Base-by-base conservation (phyloP, 2,888 invertebrate species). In the Leptarthrus brevirostris region DNA sequence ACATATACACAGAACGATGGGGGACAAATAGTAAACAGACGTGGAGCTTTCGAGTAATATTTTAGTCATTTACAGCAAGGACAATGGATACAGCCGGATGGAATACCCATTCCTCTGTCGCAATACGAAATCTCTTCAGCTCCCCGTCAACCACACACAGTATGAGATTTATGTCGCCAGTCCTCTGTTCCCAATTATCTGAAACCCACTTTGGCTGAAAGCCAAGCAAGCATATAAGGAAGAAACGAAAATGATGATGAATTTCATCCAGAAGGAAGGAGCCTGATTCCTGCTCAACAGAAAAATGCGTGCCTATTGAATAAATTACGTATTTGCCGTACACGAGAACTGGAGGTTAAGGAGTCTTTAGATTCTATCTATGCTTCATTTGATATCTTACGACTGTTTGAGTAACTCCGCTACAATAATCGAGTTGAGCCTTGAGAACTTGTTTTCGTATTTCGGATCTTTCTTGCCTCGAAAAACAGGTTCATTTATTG, bases 181-280 rank as follows among this genome's bases (percentile, higher is more conserved):
- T 18, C 69, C 24, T 69, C 52, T 69, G 69, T 52, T 52, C 34
- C 30, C 69, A 69, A 69, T 69, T 69, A 52, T 69, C 20, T 20
- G 16, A 14, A 52, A 69, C 34, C 52, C 52, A 69, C 26, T 69
- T 52, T 69, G 69, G 69, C 69, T 34, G n/a, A 3, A 52, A 18
- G 30, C 69, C 69, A 69, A 52, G 24, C 6, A 52, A 69, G 24
- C 14, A 66, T 4, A 66, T n/a, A 66, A 52, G n/a, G 20, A 61
- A 10, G 40, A 30, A 30, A 2, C 2, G 6, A 30, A n/a, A 30
- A 56, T 36, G 5, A 58, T 61, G 61, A 49, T 49, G 49, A 20
- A 49, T 49, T 16, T n/a, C n/a, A n/a, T n/a, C 4, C n/a, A 16
- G 49, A 34, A 3, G n/a, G 2, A 44, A 14, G 56, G 49, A 56